Percentiles rank a stretch among this genome's conserved stretches.
Evolutionary conservation across 2,113 vertebrate genomes (phyloP).

Genomic region (Onychostoma macrolepis): DNA sequence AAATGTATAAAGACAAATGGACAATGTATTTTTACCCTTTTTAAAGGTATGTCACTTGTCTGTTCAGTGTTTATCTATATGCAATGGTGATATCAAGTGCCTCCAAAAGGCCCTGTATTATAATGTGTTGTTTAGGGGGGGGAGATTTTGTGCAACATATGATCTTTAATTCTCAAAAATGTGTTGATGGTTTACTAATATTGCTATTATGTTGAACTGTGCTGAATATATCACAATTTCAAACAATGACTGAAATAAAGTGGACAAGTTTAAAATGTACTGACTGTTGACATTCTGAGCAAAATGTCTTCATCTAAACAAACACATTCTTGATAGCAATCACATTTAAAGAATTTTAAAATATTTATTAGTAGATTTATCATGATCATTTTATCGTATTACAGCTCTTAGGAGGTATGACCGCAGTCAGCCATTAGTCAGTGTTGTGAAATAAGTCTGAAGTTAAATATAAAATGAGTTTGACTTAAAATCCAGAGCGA

Average conservation of each 20-base stretch:
- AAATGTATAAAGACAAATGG: constrained; percentile 60
- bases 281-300: not conserved
- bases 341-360: not conserved
- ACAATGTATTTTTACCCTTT: constrained; percentile 63
- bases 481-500: not conserved
- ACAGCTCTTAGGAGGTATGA: not conserved
- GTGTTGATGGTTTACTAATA: constrained; percentile 55
- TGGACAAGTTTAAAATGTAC: constrained; percentile 53
- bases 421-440: not conserved
- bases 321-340: not conserved
- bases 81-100: constrained; percentile 61
- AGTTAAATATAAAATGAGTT: not conserved
- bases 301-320: not conserved
- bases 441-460: not conserved
- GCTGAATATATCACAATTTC: constrained; percentile 66
- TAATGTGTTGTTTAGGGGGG: constrained; percentile 52
- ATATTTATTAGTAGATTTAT: not conserved
- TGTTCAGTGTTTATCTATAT: constrained; percentile 63
- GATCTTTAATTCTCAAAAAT: constrained; percentile 56
- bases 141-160: constrained; percentile 57
- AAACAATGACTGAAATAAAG: constrained; percentile 76
- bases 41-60: constrained; percentile 54
- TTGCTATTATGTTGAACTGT: constrained; percentile 58
- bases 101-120: constrained; percentile 61
- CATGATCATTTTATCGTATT: not conserved